phyloP scores from a whole-genome alignment of 2,888 invertebrate genomes.

The Resseliella maxima region DNA sequence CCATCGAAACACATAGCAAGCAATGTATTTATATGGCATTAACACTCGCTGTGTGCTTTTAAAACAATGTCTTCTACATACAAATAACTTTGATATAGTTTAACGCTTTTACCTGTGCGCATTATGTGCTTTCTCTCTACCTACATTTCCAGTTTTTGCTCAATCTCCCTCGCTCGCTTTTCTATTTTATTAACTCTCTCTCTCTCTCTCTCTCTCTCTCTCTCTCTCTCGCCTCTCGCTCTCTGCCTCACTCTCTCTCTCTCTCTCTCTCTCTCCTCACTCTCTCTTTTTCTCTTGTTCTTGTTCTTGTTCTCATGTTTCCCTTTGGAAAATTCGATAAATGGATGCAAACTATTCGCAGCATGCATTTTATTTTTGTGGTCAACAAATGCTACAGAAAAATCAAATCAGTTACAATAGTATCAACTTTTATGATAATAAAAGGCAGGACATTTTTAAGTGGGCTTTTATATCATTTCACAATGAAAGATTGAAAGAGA shows the following conservation, averaged over 20 bases:
- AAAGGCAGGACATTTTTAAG: neutral
- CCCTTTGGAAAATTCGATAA: neutral
- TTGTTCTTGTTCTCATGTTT: neutral
- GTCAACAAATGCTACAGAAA: neutral
- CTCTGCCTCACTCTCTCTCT: neutral
- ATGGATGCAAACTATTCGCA: neutral
- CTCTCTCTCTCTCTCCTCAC: neutral
- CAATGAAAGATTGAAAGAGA: no score
- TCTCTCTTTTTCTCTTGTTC: neutral
- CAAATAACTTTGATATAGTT: neutral
- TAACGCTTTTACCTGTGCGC: neutral
- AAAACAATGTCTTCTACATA: conserved; percentile 8
- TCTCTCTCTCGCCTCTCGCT: neutral
- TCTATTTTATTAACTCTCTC: no score
- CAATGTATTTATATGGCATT: conserved; percentile 33
- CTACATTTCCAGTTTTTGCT: no score
- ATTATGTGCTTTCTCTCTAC: no score
- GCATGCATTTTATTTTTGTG: neutral
- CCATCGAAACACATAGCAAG: neutral
- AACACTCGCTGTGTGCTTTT: neutral
- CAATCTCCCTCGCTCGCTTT: no score
- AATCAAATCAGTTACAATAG: neutral
- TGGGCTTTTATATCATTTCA: neutral
- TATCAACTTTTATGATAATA: neutral
- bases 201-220: no score